Percentiles rank a stretch among this genome's conserved stretches.
These are phyloP conservation scores for Beris morrisii DNA, from an alignment of 2,888 invertebrate species.

Conservation along the genomic window DNA sequence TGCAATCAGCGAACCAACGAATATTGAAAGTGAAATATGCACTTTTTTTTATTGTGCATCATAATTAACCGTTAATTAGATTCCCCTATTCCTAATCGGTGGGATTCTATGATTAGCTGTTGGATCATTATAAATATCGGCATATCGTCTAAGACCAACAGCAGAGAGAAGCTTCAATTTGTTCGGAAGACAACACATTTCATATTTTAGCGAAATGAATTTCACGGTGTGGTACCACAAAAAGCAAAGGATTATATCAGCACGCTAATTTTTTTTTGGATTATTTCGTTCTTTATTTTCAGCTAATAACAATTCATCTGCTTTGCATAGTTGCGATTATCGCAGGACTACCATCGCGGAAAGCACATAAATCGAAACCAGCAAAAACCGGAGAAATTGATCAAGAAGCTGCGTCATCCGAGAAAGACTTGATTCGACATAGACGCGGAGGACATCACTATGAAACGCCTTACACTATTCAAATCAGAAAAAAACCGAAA, in stretches of 20 bases:
- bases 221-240: conserved; percentile 10
- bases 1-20: too few species aligned
- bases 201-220: conserved; percentile 8
- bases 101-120: too few species aligned
- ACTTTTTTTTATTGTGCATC: too few species aligned
- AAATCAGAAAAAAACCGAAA: conserved; percentile 42
- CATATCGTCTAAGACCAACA: neutral
- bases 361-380: conserved; percentile 44
- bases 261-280: neutral
- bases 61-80: too few species aligned
- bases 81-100: too few species aligned
- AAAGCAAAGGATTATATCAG: neutral
- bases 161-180: conserved; percentile 8
- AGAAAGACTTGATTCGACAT: conserved; percentile 41
- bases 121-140: conserved; percentile 22
- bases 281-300: neutral
- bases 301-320: neutral
- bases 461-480: conserved; percentile 36
- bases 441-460: conserved; percentile 46
- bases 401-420: conserved; percentile 34
- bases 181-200: conserved; percentile 15
- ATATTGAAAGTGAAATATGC: too few species aligned
- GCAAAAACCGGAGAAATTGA: conserved; percentile 55
- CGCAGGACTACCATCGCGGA: neutral
- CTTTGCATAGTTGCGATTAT: neutral